Evolutionary conservation across 92 coral and sea anemone species (phyloP).

Genomic region (Siderastrea siderea): DNA sequence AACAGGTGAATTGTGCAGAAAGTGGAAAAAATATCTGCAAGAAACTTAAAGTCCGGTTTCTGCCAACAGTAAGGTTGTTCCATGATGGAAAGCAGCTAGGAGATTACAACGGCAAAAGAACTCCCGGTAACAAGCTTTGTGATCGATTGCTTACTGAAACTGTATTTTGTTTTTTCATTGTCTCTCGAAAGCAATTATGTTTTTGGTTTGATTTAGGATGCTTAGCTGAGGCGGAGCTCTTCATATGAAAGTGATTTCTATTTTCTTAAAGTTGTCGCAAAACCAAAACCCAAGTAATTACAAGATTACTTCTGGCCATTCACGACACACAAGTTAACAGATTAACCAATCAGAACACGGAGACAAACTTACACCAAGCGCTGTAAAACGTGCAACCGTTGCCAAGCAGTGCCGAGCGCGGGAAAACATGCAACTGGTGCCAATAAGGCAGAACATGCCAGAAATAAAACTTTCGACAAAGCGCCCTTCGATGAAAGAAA

Average conservation of each 20-base stretch:
- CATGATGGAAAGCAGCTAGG: slow-evolving; percentile 35
- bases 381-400: neutral
- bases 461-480: no score
- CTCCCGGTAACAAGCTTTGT: neutral
- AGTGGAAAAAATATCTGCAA: slow-evolving; percentile 30
- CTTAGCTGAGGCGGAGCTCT: no score
- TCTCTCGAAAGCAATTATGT: no score
- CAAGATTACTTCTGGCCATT: no score
- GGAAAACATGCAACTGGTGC: neutral
- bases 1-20: slow-evolving; percentile 51
- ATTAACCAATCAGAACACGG: neutral
- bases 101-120: slow-evolving; percentile 32
- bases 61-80: slow-evolving; percentile 43
- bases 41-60: slow-evolving; percentile 2
- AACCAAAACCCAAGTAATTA: no score
- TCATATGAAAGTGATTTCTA: no score
- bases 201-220: no score
- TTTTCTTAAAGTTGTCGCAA: no score
- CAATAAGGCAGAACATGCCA: neutral
- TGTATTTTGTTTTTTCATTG: neutral
- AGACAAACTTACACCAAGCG: neutral
- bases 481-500: no score
- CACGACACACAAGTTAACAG: neutral
- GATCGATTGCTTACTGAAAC: neutral
- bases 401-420: neutral